Conservation (phyloP, 2,797 vertebrate species). For the Moxostoma hubbsi region DNA sequence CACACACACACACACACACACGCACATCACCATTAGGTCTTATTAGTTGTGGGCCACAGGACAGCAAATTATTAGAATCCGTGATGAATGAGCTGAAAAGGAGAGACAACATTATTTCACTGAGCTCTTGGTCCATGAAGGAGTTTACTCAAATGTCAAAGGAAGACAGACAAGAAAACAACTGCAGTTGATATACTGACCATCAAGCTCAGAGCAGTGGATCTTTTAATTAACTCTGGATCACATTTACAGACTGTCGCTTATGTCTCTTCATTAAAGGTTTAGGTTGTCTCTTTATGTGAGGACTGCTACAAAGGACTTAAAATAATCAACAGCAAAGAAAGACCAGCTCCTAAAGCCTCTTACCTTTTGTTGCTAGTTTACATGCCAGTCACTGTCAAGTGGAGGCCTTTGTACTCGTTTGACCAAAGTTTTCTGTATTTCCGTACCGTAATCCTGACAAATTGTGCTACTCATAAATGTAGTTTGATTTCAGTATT, state of each 20-base stretch:
- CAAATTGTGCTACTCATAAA: conserved; percentile 7
- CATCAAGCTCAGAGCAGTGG: conserved; percentile 1
- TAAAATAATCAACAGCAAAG: conserved; percentile 3
- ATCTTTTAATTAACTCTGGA: conserved; percentile 52
- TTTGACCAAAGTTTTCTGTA: conserved; percentile 35
- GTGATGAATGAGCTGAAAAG: conserved; percentile 35
- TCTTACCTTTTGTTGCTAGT: conserved; percentile 40
- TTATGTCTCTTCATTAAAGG: conserved; percentile 36
- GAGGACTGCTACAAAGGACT: neutral
- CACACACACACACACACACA: too few relatives aligned
- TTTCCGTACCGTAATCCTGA: conserved; percentile 27
- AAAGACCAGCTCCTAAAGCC: conserved; percentile 22
- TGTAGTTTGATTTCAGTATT: neutral
- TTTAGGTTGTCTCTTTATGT: conserved; percentile 15
- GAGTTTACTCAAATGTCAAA: conserved; percentile 10
- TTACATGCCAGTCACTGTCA: conserved; percentile 26
- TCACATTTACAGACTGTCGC: conserved; percentile 28
- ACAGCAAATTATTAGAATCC: conserved; percentile 53
- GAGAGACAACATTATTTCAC: conserved; percentile 10
- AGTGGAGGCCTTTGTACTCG: conserved; percentile 35
- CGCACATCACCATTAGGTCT: conserved; percentile 39
- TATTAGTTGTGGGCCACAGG: conserved; percentile 48
- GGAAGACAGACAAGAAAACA: neutral
- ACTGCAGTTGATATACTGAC: conserved; percentile 10
- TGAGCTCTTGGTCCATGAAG: conserved; percentile 10